Evolutionary conservation across 2,113 vertebrate species (phyloP).

Genomic region (Megatriorchis doriae): DNA sequence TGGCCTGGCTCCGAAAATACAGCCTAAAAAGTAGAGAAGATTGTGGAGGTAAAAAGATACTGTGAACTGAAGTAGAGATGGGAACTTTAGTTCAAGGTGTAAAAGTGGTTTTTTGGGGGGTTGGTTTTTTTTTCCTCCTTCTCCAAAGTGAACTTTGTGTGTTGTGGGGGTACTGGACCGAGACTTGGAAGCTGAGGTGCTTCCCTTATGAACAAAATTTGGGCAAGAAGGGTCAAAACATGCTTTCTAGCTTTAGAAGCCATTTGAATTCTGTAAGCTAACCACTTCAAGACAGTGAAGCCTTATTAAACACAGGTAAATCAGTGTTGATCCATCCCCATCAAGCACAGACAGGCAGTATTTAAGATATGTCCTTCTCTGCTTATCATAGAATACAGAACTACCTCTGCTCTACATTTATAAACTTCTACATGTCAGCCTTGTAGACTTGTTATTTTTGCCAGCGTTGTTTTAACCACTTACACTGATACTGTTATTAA

Average conservation of each 20-base stretch:
- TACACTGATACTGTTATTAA: not conserved
- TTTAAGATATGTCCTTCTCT: not conserved
- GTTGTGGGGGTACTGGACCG: not conserved
- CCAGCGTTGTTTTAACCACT: not conserved
- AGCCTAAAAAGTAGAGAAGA: slow-evolving; percentile 63
- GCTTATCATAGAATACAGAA: not conserved
- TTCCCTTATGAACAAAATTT: not conserved
- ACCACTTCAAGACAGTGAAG: not conserved
- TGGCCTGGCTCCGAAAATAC: slow-evolving; percentile 83
- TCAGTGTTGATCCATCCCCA: not conserved
- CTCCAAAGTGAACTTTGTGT: not conserved
- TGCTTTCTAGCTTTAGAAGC: not conserved
- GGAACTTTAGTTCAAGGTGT: not conserved
- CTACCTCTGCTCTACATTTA: not conserved
- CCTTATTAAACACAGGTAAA: not conserved
- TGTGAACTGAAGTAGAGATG: not conserved
- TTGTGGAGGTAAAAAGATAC: not conserved
- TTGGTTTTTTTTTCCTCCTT: not conserved
- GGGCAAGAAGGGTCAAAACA: not conserved
- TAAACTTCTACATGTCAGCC: not conserved
- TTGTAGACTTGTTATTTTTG: not conserved
- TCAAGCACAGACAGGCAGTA: not conserved
- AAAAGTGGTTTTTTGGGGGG: not conserved
- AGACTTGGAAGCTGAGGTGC: not conserved
- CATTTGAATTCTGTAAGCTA: not conserved